A percentile compares a stretch with the other conserved stretches of the same genome.
phyloP scores from a whole-genome alignment of 1,140 invertebrate species.

The Habropoda laboriosa region DNA sequence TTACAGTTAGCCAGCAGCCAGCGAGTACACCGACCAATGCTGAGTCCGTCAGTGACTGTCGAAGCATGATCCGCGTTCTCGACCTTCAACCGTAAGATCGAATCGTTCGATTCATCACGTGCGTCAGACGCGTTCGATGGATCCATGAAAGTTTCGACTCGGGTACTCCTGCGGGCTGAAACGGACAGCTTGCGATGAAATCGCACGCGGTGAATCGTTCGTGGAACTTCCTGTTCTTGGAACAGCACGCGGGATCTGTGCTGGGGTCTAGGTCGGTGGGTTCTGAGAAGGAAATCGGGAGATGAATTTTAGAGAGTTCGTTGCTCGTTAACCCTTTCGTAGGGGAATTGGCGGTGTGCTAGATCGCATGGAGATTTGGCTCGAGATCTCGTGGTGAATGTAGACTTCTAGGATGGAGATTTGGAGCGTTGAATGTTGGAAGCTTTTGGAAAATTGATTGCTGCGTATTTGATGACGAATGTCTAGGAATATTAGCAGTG shows the following conservation, averaged over 20 bases:
- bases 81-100: slow-evolving; percentile 10
- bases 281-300: background rate
- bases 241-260: too few relatives aligned
- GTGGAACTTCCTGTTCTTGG: background rate
- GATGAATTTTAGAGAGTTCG: background rate
- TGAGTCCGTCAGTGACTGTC: background rate
- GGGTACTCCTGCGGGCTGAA: too few relatives aligned
- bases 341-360: background rate
- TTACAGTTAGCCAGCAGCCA: slow-evolving; percentile 53
- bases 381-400: background rate
- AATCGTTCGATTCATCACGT: background rate
- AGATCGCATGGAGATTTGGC: background rate
- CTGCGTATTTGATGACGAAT: too few relatives aligned
- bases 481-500: too few relatives aligned
- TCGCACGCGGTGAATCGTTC: background rate
- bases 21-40: background rate
- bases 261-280: background rate
- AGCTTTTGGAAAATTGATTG: too few relatives aligned
- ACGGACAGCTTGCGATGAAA: too few relatives aligned
- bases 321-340: background rate
- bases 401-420: background rate
- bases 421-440: too few relatives aligned
- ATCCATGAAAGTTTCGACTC: too few relatives aligned
- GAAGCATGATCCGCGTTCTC: background rate
- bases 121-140: background rate